A percentile compares a stretch with the other conserved stretches of the same genome.
Conservation (phyloP, 1,140 invertebrate genomes). For the Cryptotermes secundus region DNA sequence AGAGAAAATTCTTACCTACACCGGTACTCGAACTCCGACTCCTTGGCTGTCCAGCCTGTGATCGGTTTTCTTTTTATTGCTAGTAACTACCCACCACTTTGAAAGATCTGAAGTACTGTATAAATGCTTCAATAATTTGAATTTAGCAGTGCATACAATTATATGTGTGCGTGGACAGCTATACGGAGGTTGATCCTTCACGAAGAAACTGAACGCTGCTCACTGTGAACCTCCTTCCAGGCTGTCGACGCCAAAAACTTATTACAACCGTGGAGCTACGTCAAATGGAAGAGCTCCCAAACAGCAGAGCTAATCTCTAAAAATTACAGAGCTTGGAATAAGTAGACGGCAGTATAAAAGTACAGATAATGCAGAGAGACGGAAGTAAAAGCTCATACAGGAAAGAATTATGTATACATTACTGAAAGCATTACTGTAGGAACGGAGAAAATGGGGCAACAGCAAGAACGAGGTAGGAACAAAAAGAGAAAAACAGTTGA, state of each 20-base stretch:
- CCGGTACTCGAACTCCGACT: no score
- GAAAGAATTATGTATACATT: conserved; percentile 4
- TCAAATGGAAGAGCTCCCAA: background rate
- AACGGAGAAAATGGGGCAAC: background rate
- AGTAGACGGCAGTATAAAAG: background rate
- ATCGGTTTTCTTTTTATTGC: no score
- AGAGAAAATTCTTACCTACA: no score
- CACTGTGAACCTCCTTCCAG: background rate
- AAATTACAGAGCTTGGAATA: background rate
- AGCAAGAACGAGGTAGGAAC: background rate
- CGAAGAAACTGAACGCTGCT: background rate
- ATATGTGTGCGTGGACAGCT: no score
- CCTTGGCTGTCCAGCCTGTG: no score
- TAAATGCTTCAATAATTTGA: no score
- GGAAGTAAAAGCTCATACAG: background rate
- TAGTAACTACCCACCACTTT: no score
- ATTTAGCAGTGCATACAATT: no score
- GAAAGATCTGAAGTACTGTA: no score
- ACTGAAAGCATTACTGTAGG: background rate
- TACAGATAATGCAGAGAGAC: background rate
- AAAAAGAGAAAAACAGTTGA: conserved; percentile 8
- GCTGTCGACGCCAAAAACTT: background rate
- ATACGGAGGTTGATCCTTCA: no score
- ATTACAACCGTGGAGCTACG: background rate
- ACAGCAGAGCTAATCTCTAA: background rate